These are phyloP conservation scores for Hemicrepidius hirtus DNA, from an alignment of 2,888 invertebrate genomes.

Conservation along the genomic window DNA sequence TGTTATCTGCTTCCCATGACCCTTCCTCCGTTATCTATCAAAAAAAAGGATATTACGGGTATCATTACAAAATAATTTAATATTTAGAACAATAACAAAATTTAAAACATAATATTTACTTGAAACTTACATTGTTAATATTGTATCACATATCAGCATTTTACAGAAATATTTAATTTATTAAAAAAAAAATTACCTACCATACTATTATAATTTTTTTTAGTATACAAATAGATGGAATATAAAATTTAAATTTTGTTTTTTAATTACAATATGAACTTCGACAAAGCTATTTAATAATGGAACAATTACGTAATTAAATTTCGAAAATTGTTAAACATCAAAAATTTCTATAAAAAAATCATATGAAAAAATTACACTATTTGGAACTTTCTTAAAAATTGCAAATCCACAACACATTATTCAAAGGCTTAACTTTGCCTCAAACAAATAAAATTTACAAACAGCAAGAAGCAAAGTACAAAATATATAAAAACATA, in stretches of 20 bases:
- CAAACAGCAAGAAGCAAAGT: slow-evolving; percentile 13
- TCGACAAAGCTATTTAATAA: not conserved
- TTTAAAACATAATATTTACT: slow-evolving; percentile 20
- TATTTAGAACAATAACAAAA: not conserved
- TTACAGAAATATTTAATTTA: slow-evolving; percentile 7
- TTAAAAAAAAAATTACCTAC: not conserved
- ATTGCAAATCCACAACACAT: slow-evolving; percentile 8
- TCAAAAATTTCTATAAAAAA: slow-evolving; percentile 23
- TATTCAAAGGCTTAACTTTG: slow-evolving; percentile 14
- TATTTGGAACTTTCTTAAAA: not conserved
- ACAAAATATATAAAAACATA: slow-evolving; percentile 19
- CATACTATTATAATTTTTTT: not conserved
- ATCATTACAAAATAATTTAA: too few species aligned
- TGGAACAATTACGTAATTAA: not conserved
- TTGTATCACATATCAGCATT: slow-evolving; percentile 17
- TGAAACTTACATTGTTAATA: slow-evolving; percentile 21
- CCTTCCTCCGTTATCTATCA: too few species aligned
- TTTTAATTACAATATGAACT: not conserved
- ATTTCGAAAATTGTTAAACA: not conserved
- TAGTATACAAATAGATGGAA: slow-evolving; percentile 27
- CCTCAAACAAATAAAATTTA: slow-evolving; percentile 8
- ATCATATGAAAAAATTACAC: not conserved
- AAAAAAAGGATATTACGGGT: too few species aligned
- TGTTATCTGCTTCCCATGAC: too few species aligned
- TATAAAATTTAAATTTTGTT: slow-evolving; percentile 19